Conservation (phyloP, 2,113 vertebrate genomes). For the Hyaena hyaena region DNA sequence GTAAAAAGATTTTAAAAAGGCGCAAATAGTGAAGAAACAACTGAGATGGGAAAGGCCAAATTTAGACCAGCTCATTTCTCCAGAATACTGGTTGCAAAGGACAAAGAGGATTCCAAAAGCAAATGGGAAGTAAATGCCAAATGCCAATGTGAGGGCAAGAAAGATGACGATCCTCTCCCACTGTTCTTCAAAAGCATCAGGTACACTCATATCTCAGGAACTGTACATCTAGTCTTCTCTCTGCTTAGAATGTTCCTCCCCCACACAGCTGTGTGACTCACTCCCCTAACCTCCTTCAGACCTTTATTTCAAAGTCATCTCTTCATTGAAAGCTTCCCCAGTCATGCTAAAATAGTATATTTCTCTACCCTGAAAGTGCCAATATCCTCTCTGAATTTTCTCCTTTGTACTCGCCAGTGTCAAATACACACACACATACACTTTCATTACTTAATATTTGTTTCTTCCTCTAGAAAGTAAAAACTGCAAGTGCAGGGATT, state of each 20-base stretch:
- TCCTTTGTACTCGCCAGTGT: background rate
- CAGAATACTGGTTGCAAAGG: background rate
- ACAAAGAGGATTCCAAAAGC: background rate
- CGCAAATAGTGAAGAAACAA: background rate
- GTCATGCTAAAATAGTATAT: background rate
- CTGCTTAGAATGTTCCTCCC: background rate
- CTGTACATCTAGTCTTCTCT: background rate
- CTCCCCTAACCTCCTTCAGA: background rate
- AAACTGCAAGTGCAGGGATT: background rate
- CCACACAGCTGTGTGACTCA: background rate
- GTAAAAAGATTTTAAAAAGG: background rate
- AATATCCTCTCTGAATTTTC: background rate
- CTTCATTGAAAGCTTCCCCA: background rate
- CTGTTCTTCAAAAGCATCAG: background rate
- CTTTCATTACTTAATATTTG: background rate
- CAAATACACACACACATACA: background rate
- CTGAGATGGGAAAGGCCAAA: background rate
- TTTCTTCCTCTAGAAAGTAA: background rate
- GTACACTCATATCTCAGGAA: background rate
- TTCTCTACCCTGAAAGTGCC: background rate
- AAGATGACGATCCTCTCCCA: background rate
- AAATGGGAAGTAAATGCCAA: background rate
- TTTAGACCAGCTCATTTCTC: background rate
- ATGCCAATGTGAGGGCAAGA: background rate
- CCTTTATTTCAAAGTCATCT: background rate